Base-by-base conservation (phyloP, 2,888 invertebrate genomes). In the Axea sp. region DNA sequence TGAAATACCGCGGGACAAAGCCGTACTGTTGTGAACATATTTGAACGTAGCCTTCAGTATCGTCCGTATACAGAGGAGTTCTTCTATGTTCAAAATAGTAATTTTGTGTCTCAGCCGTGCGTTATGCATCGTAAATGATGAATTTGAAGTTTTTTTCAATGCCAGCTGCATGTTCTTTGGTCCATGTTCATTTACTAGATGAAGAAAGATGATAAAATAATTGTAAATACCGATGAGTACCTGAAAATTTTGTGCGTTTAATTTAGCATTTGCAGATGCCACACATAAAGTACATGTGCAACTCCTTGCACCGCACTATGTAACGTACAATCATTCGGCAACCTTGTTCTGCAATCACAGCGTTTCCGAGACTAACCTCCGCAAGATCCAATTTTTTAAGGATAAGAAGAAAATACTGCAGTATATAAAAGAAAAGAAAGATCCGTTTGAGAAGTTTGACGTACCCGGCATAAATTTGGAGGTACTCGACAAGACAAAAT, bases 361-460 rank as follows among this genome's bases (percentile, higher is more conserved):
- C 88, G 93, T 94, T 71, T 90, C 91, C 41, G 91, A 91, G 37
- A 92, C 92, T 83, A 91, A 93, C 79, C 90, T 94, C 43, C 92
- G 93, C 89, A 94, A 94, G 88, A 94, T 94, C 79, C 93, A 92
- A 86, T 93, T 92, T 91, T 89, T 91, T 41, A 91, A 91, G 77
- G 90, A 90, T 79, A 91, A 91, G 80, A 90, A 90, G 84, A 94
- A 94, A 89, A 92, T 94, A 89, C 94, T 94, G 88, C 93, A 93
- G 88, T 94, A 92, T 87, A 92, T 94, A 83, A 92, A 92, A 82
- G 92, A 93, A 79, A 89, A 94, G 73, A 92, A 90, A 85, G 93
- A 94, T 78, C 94, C 94, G 62, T 93, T 92, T 84, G 90, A 90
- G 92, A 87, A 92, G 91, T 71, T 37, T 62, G 83, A 90, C 91